Evolutionary conservation across 2,888 invertebrate species (phyloP).

Genomic region (Eristalinus aeneus): DNA sequence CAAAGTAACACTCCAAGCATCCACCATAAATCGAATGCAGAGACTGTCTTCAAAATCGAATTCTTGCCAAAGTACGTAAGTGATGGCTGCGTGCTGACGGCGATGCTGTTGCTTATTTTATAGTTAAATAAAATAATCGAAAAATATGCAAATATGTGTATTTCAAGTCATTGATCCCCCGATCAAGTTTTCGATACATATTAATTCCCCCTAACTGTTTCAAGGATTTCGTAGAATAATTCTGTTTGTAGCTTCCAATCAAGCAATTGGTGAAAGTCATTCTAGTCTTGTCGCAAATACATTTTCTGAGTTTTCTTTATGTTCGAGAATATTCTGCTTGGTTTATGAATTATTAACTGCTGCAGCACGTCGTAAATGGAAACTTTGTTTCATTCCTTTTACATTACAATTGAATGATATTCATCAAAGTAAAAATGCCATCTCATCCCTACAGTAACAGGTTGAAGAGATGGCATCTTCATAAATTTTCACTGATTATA

Average conservation of each 20-base stretch:
- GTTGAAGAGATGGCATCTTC: not conserved
- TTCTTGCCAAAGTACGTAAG: not conserved
- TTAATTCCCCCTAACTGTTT: not conserved
- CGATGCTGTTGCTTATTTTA: not conserved
- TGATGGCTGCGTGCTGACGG: too few species aligned
- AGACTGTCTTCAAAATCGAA: not conserved
- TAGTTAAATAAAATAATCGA: not conserved
- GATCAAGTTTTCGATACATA: not conserved
- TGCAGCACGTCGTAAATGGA: too few species aligned
- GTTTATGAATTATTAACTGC: too few species aligned
- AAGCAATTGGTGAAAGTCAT: not conserved
- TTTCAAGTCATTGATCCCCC: too few species aligned
- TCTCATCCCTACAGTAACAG: not conserved
- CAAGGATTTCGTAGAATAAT: not conserved
- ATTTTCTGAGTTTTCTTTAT: too few species aligned
- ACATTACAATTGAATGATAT: not conserved
- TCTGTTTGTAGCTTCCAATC: not conserved
- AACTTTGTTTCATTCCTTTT: not conserved
- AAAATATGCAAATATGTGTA: not conserved
- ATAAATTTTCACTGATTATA: slow-evolving; percentile 1
- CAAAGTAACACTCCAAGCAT: too few species aligned
- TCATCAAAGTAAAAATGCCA: not conserved
- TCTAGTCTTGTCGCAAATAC: not conserved
- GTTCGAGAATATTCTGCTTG: too few species aligned
- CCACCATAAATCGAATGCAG: not conserved